Conservation (phyloP, 2,888 invertebrate species). For the Therioaphis trifolii region DNA sequence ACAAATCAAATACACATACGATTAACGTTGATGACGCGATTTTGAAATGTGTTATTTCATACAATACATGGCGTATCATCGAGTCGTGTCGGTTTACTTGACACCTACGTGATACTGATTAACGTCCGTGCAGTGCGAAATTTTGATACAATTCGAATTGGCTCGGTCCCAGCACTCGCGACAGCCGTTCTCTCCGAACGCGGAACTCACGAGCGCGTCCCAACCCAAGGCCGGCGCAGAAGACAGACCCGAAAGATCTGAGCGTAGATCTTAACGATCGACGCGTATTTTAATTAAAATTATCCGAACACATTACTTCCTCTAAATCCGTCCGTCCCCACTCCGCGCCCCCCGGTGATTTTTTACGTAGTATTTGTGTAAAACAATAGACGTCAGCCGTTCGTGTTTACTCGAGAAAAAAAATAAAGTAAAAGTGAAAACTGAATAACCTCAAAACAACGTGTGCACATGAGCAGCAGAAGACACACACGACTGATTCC, state of each 20-base stretch:
- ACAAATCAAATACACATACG: no score
- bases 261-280: constrained; percentile 4
- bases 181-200: neutral
- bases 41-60: no score
- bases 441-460: constrained; percentile 58
- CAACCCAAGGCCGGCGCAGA: constrained; percentile 22
- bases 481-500: constrained; percentile 62
- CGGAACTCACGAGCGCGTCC: constrained; percentile 52
- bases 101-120: neutral
- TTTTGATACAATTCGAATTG: constrained; percentile 29
- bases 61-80: no score
- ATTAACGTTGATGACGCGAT: neutral
- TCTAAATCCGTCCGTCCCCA: constrained; percentile 15
- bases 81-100: neutral
- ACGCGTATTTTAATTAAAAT: constrained; percentile 33
- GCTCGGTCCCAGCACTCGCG: neutral
- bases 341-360: constrained; percentile 10
- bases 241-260: neutral
- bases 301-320: constrained; percentile 42
- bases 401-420: neutral
- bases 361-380: neutral
- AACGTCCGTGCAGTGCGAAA: neutral
- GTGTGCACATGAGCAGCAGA: constrained; percentile 20
- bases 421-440: constrained; percentile 60
- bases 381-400: constrained; percentile 22